A percentile compares a stretch with the other conserved stretches of the same genome.
These are phyloP conservation scores for Drosophila suzukii DNA, from an alignment of 1,140 invertebrate species.

Conservation along the genomic window DNA sequence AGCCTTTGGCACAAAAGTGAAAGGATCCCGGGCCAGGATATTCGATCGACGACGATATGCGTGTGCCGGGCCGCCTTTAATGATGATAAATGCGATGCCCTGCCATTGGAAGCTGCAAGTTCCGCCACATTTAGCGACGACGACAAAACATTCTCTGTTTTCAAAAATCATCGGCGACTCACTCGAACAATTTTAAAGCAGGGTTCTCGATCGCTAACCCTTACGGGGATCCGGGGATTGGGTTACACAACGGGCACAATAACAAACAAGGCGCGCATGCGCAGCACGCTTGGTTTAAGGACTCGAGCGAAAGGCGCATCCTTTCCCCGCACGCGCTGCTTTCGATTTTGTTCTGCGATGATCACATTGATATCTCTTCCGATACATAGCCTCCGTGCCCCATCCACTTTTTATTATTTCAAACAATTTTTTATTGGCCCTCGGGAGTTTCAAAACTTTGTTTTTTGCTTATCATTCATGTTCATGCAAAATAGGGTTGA, in stretches of 20 bases:
- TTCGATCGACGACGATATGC: constrained; percentile 18
- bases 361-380: constrained; percentile 60
- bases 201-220: constrained; percentile 39
- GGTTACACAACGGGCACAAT: constrained; percentile 68
- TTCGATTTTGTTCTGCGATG: constrained; percentile 46
- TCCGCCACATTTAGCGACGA: constrained; percentile 75
- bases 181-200: constrained; percentile 47
- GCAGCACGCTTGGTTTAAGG: constrained; percentile 57
- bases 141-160: constrained; percentile 25
- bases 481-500: constrained; percentile 77
- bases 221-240: constrained; percentile 61
- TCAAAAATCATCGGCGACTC: constrained; percentile 21
- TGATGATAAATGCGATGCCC: constrained; percentile 76
- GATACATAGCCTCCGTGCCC: constrained; percentile 26
- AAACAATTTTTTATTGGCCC: constrained; percentile 62
- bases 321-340: constrained; percentile 64
- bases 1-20: constrained; percentile 72
- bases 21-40: constrained; percentile 48
- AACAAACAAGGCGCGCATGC: constrained; percentile 60
- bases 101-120: constrained; percentile 51
- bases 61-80: constrained; percentile 63
- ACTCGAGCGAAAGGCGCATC: constrained; percentile 37
- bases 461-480: constrained; percentile 61
- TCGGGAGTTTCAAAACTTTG: constrained; percentile 35
- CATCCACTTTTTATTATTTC: constrained; percentile 24